Evolutionary conservation across 2,797 vertebrate genomes (phyloP), one percentile per base, ranked within the genome.

Genomic region (Thunnus albacares): DNA sequence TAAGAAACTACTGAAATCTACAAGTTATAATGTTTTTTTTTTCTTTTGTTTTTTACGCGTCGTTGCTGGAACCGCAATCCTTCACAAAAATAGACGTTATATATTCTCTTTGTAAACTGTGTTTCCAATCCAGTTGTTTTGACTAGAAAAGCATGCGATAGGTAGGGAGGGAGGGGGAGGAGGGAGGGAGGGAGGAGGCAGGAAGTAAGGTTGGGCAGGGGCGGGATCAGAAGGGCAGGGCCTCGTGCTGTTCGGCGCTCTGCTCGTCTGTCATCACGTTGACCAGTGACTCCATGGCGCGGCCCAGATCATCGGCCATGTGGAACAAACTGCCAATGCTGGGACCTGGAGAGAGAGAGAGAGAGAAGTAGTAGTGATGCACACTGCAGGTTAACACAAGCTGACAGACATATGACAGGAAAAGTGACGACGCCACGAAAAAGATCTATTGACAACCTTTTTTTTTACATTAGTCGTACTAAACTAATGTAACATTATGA

Each of bases 1-100:
- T 99, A 99, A 97, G 97, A 99, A 99, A 99, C 97, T 99, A 99
- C 97, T 97, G 92, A 98, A 99, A 97, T 97, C 97, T 98, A 98
- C 97, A 97, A 96, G 96, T 96, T 94, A 85, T 89, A 81, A 61
- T 82, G 77, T 90, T 86, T 85, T 84, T 76, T 95, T 77, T 56
- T 62, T 81, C 1, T 45, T 65, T 67, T 77, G 74, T 71, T 71
- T 85, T 81, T 62, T 17, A 82, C 71, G 66, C 57, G 64, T 84
- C 80, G n/a, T 90, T 83, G 82, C 85, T 88, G 96, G 95, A 98
- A 98, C 96, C 92, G 96, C 96, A 97, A 98, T 96, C 97, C 96
- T 97, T 98, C 97, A 99, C 96, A 99, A 99, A 99, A 99, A 99
- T 99, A 99, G 97, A 99, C 96, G 80, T 95, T 92, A 94, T 97